Conservation (phyloP, 2,888 invertebrate genomes). For the Punctoribates punctum region DNA sequence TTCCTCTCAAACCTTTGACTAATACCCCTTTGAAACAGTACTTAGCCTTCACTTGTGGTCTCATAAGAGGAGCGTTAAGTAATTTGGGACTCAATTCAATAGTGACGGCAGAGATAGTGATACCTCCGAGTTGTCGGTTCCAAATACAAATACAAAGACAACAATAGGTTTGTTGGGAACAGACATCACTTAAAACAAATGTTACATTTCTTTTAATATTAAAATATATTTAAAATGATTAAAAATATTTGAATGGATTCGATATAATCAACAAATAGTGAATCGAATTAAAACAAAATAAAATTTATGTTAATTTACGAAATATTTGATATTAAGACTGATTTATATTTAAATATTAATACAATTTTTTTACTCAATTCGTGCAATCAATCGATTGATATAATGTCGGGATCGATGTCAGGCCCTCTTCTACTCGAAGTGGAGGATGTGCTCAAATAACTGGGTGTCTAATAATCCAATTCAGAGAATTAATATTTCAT, state of each 20-base stretch:
- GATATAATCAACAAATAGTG: too few species aligned
- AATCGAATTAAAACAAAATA: too few species aligned
- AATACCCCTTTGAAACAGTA: constrained; percentile 59
- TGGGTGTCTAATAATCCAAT: background rate
- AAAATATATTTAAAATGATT: too few species aligned
- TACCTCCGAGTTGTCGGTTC: constrained; percentile 80
- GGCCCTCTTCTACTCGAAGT: background rate
- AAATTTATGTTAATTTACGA: too few species aligned
- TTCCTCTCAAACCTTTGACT: background rate
- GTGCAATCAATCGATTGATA: constrained; percentile 8
- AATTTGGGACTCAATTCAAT: constrained; percentile 89
- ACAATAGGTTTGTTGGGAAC: background rate
- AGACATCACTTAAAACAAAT: background rate
- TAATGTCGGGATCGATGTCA: constrained; percentile 21
- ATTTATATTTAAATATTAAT: too few species aligned
- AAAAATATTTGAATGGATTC: too few species aligned
- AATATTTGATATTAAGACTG: too few species aligned
- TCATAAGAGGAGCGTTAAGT: constrained; percentile 88
- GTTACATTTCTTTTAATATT: background rate
- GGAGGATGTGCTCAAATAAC: background rate
- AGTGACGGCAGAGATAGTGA: constrained; percentile 89
- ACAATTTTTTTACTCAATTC: background rate
- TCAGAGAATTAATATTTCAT: background rate
- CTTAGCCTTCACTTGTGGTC: constrained; percentile 91
- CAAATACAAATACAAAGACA: constrained; percentile 45